Percentiles rank a stretch among this genome's conserved stretches.
phyloP scores from a whole-genome alignment of 2,113 vertebrate genomes.

The Camelus dromedarius region DNA sequence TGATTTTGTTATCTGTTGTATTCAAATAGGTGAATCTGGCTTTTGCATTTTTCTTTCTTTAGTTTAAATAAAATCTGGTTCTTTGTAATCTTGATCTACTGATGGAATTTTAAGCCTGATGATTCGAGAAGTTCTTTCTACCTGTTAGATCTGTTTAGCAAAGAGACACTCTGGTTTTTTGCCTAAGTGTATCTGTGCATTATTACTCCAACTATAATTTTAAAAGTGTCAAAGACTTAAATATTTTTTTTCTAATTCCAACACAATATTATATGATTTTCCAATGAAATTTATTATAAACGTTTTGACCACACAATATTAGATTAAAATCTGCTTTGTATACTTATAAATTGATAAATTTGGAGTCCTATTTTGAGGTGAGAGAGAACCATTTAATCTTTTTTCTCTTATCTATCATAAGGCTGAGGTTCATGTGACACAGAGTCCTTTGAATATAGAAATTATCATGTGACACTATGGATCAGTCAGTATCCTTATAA shows the following conservation, averaged over 20 bases:
- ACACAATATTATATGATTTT: not conserved
- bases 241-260: not conserved
- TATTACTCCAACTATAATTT: not conserved
- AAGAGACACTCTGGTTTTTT: not conserved
- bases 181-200: not conserved
- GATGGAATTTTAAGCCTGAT: slow-evolving; percentile 14
- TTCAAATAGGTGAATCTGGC: not conserved
- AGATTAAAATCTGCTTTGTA: not conserved
- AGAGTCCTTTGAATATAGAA: not conserved
- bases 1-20: not conserved
- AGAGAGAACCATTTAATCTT: not conserved
- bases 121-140: not conserved
- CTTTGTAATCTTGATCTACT: slow-evolving; percentile 25
- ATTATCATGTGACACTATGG: not conserved
- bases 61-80: slow-evolving; percentile 53
- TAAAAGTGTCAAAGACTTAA: not conserved
- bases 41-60: slow-evolving; percentile 52
- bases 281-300: not conserved
- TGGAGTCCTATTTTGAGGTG: not conserved
- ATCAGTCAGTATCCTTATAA: not conserved
- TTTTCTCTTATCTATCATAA: slow-evolving; percentile 10
- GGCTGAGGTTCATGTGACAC: not conserved
- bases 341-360: slow-evolving; percentile 27
- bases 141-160: not conserved
- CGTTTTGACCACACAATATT: not conserved